A percentile compares a stretch with the other conserved stretches of the same genome.
Conservation (phyloP, 2,113 vertebrate genomes). For the Lepus americanus region DNA sequence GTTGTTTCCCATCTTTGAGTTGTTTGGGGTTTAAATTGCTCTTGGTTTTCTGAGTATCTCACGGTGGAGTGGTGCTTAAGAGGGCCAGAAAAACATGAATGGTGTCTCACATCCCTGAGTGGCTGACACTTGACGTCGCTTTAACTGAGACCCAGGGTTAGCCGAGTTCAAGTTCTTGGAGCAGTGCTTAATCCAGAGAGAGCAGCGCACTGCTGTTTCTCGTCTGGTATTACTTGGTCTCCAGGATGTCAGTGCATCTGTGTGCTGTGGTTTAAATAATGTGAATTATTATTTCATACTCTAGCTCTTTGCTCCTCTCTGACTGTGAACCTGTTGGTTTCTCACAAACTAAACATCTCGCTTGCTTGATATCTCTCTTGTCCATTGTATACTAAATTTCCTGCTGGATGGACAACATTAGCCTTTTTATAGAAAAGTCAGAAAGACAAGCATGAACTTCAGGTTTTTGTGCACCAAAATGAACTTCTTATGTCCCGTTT, state of each 20-base stretch:
- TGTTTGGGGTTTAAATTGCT: background rate
- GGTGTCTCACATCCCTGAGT: too few species aligned
- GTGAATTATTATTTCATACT: background rate
- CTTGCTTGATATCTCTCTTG: background rate
- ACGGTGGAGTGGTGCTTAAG: background rate
- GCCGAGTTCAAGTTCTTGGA: background rate
- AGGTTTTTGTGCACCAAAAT: too few species aligned
- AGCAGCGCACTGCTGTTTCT: rapidly evolving
- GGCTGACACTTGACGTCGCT: background rate
- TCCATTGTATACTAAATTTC: background rate
- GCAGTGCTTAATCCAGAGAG: background rate
- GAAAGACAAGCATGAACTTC: too few species aligned
- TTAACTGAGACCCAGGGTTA: rapidly evolving
- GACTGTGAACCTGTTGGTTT: background rate
- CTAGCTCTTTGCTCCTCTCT: background rate
- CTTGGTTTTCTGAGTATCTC: background rate
- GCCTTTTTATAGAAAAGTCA: too few species aligned
- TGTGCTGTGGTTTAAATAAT: background rate
- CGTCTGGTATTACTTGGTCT: background rate
- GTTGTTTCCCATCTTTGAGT: background rate
- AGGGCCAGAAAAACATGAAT: background rate
- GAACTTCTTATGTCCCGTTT: too few species aligned
- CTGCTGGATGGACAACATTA: background rate
- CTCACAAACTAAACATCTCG: background rate
- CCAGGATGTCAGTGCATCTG: background rate